A percentile compares a stretch with the other conserved stretches of the same genome.
phyloP scores from a whole-genome alignment of 2,113 vertebrate genomes.

The Heliornis fulica region DNA sequence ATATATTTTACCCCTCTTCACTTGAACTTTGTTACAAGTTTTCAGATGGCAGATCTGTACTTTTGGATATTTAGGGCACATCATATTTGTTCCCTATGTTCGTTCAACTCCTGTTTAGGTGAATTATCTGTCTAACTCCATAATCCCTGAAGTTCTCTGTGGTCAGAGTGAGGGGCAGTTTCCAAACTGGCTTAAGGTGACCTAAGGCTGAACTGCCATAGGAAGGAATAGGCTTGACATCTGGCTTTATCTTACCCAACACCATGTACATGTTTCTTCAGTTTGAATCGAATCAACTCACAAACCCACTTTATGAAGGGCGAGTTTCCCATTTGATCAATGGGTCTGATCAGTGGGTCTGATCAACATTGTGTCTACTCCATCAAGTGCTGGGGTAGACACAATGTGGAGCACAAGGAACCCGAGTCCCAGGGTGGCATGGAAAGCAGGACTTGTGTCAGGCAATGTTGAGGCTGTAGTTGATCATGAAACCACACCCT shows the following conservation, averaged over 20 bases:
- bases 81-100: background rate
- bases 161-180: background rate
- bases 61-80: background rate
- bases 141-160: background rate
- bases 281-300: background rate
- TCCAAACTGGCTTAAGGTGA: background rate
- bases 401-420: background rate
- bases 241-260: background rate
- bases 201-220: background rate
- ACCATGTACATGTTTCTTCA: background rate
- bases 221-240: background rate
- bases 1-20: background rate
- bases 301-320: background rate
- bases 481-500: rapidly evolving
- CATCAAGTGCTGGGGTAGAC: background rate
- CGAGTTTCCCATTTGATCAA: too few relatives aligned
- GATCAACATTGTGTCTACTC: too few relatives aligned
- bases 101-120: too few relatives aligned
- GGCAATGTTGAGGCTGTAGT: background rate
- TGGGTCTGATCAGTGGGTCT: background rate
- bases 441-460: background rate
- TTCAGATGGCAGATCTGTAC: background rate
- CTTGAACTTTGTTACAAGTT: background rate
- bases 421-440: rapidly evolving
- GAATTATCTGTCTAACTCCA: background rate